phyloP scores from a whole-genome alignment of 1,140 invertebrate genomes.

The Cotesia glomerata region DNA sequence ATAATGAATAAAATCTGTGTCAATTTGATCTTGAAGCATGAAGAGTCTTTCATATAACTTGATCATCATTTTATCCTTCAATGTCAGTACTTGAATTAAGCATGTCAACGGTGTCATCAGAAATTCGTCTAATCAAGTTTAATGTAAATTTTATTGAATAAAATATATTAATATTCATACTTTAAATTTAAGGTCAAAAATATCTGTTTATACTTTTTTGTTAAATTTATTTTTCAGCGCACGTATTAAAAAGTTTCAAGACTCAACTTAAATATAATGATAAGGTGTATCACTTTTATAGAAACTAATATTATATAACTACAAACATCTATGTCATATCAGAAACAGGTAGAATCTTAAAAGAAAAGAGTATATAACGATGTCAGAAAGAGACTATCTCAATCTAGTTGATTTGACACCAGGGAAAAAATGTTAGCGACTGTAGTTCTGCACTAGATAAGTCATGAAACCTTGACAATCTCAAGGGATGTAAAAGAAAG shows the following conservation, averaged over 20 bases:
- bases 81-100: not conserved
- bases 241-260: too few relatives aligned
- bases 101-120: not conserved
- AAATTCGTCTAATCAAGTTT: not conserved
- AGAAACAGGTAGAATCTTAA: not conserved
- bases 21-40: not conserved
- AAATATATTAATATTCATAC: too few relatives aligned
- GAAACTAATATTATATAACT: too few relatives aligned
- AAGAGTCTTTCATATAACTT: constrained; percentile 10
- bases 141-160: too few relatives aligned
- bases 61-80: constrained; percentile 18
- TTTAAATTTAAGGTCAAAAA: too few relatives aligned
- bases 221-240: too few relatives aligned
- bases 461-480: constrained; percentile 1
- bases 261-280: too few relatives aligned
- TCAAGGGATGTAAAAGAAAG: not conserved
- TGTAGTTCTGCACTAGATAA: constrained; percentile 11
- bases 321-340: not conserved
- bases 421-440: constrained; percentile 19
- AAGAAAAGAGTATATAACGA: not conserved
- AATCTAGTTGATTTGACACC: constrained; percentile 12
- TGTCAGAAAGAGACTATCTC: not conserved
- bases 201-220: too few relatives aligned
- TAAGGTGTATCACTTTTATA: too few relatives aligned
- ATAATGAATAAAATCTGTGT: not conserved